Evolutionary conservation across 2,888 invertebrate species (phyloP), one percentile per base, ranked within the genome.

Genomic region (Ormyrus thymus): DNA sequence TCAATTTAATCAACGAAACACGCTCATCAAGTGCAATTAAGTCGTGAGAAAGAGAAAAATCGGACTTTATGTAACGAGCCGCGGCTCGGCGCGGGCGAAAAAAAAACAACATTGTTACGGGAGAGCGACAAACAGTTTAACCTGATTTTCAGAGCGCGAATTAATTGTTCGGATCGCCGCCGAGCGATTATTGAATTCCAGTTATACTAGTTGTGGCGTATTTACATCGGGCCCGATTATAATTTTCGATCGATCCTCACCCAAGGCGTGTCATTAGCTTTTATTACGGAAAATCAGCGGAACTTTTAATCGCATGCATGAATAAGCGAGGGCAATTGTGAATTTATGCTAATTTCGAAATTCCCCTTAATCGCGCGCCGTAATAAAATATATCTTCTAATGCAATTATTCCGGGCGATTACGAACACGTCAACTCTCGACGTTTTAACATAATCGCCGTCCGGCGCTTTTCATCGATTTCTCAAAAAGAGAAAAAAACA

Each of bases 1-100:
- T 74, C 56, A 74, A 65, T 74, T 74, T 74, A 74, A 74, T 74
- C 74, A 74, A 64, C 74, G 65, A 74, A 65, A 74, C 74, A 43
- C 43, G 50, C 65, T 65, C 73, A 64, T 64, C 53, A 48, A 15
- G 64, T 29, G 48, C 56, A 65, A 74, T 74, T 74, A 74, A 74
- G 10, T 29, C 64, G 50, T 50, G 64, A 65, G 65, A 50, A 74
- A 74, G 74, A 45, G 53, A 72, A 62, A 62, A 62, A 72, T 62
- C 62, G 45, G 59, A 53, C 10, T 62, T 72, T 72, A 72, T 62
- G 53, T 72, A 72, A 72, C 53, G 61, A 29, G 7, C 8, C 1
- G 45, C 50, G 48, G 5, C 4, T 10, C 56, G 11, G 9, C 8
- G 43, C 55, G 8, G 1, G 45, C 48, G 58, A 10, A 9, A 13